These are phyloP conservation scores for Tetraodon nigroviridis DNA, from an alignment of 2,113 vertebrate species.

Conservation along the genomic window DNA sequence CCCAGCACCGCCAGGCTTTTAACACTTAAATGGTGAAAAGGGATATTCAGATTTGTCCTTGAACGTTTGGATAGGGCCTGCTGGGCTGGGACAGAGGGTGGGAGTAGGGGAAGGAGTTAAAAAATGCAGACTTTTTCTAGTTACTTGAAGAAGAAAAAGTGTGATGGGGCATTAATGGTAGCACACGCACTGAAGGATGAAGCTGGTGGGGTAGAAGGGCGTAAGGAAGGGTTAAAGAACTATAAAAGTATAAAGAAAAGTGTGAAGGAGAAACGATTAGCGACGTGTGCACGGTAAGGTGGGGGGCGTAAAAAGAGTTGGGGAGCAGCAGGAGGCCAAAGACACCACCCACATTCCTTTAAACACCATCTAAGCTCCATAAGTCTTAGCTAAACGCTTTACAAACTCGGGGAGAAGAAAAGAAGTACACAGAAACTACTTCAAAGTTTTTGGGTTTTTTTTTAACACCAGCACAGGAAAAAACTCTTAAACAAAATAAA, in stretches of 20 bases:
- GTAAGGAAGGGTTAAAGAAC: slow-evolving; percentile 57
- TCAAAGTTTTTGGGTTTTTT: slow-evolving; percentile 59
- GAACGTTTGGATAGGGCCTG: slow-evolving; percentile 70
- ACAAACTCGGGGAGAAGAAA: slow-evolving; percentile 38
- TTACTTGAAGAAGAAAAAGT: slow-evolving; percentile 46
- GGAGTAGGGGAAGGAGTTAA: slow-evolving; percentile 64
- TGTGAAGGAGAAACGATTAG: slow-evolving; percentile 63
- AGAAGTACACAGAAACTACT: slow-evolving; percentile 42
- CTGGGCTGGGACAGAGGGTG: slow-evolving; percentile 61
- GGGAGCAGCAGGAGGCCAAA: slow-evolving; percentile 54
- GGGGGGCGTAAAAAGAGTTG: slow-evolving; percentile 34
- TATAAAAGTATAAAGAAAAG: slow-evolving; percentile 39
- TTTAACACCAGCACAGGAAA: slow-evolving; percentile 30
- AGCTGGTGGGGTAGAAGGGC: slow-evolving; percentile 47
- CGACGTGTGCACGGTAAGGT: slow-evolving; percentile 35
- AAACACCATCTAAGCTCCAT: slow-evolving; percentile 56
- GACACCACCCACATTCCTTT: slow-evolving; percentile 35
- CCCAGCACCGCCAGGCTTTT: slow-evolving; percentile 77
- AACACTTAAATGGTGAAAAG: slow-evolving; percentile 80
- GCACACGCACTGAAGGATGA: slow-evolving; percentile 46
- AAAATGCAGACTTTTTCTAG: slow-evolving; percentile 49
- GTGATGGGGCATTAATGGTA: slow-evolving; percentile 30
- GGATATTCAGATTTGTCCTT: slow-evolving; percentile 83
- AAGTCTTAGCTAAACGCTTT: slow-evolving; percentile 53
- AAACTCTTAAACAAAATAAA: slow-evolving; percentile 49